Base-by-base conservation (phyloP, 2,888 invertebrate genomes). In the Drosophila antonietae region DNA sequence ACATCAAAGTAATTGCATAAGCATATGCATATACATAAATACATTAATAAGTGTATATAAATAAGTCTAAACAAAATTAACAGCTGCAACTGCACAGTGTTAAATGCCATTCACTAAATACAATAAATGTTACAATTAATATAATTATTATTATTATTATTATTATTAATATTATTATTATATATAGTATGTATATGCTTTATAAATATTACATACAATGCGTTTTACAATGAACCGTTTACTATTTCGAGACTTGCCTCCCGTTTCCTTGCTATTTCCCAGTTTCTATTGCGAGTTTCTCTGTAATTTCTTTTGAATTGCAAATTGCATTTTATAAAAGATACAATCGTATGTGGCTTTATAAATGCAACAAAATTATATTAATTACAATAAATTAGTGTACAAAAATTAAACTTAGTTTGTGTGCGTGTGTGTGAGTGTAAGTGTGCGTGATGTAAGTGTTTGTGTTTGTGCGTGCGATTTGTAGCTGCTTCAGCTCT, bases 31-130 rank as follows among this genome's bases (percentile, higher is more conserved):
- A 75, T 75, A 75, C 72, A 78, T 81, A 77, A 64, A 80, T 77
- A 77, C 67, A 65, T 41, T 66, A 67, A 76, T 80, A 78, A 73
- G 57, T 68, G 71, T 73, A 69, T 73, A 78, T 80, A 83, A 82
- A 83, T 85, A 87, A 82, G 84, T 80, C 84, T 84, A 84, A 83
- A 83, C 77, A 84, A 87, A 78, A 82, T 80, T 74, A 78, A 73
- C 78, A 78, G 68, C 77, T 83, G 83, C 77, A 83, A 83, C 72
- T 79, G 73, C 79, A 83, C 76, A 73, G 81, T 76, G 77, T 89
- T 90, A 90, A 90, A 90, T 90, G 90, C 90, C 88, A 90, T 89
- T 89, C 75, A 80, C 83, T 88, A 88, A 88, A 86, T 81, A 86
- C 81, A 87, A 78, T 78, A 71, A 75, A 65, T 78, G 66, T 78